Base-by-base conservation (phyloP, 1,140 invertebrate species). In the Phymorhynchus buccinoides region DNA sequence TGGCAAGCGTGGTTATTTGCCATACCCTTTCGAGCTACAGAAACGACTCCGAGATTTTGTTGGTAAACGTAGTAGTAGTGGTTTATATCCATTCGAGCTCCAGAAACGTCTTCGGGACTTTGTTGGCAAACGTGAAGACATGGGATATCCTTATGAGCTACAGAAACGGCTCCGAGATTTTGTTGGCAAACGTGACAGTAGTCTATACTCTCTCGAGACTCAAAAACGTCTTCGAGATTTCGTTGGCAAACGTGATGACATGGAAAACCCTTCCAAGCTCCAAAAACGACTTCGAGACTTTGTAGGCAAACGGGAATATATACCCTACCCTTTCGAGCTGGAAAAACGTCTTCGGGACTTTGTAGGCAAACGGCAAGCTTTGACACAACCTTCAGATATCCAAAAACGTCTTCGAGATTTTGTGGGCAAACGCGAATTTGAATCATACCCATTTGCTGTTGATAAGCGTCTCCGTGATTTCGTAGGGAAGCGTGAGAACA, bases 11-110 rank as follows among this genome's bases (percentile, higher is more conserved):
- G 16, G 7, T 30, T 9, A 22, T 66, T 52, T 35, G 56, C 14
- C 12, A 27, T 62, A 62, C 22, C 18, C 56, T 62, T 16, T 4
- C 0, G 22, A 62, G 4, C 4, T 62, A 16, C 35, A 27, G 22
- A 81, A 81, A 39, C 56, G 80, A n/a, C 80, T 66, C 22, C 52
- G 80, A 12, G 80, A 81, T 14, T 81, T 81, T 66, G 80, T 81
- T 35, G 80, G 80, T 27, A 81, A 81, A 39, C 80, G 80, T 35
- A 0, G 14, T 0, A 4, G 22, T 18, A 80, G n/a, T 42, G 6
- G 32, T 9, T 22, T 2, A 32, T 32, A 1, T 56, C 30, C 7
- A 7, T 2, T 44, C 3, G 6, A 3, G 0, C n/a, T 80, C 3
- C 39, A 80, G 1, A 80, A 80, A 56, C 78, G 78, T 56, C 78